Conservation (phyloP, 2,113 vertebrate species). For the Pyxicephalus adspersus region DNA sequence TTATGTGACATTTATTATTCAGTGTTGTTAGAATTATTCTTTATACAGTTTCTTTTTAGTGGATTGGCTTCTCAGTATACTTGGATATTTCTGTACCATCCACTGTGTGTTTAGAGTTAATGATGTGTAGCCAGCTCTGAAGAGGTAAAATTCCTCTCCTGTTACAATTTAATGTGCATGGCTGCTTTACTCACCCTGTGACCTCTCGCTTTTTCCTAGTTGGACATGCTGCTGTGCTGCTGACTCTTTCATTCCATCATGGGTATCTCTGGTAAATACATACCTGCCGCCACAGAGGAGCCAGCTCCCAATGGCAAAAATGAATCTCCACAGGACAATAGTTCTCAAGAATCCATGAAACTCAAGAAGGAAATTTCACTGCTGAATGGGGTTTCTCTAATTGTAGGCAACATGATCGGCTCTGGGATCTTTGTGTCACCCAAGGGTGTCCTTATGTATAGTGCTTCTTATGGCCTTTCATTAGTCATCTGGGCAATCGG, state of each 20-base stretch:
- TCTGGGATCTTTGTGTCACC: slow-evolving; percentile 93
- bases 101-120: too few relatives aligned
- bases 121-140: neutral
- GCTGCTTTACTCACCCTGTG: slow-evolving; percentile 21
- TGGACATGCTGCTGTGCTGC: slow-evolving; percentile 54
- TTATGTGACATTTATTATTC: too few relatives aligned
- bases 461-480: slow-evolving; percentile 86
- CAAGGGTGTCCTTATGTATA: slow-evolving; percentile 88
- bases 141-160: neutral
- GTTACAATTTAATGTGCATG: slow-evolving; percentile 14
- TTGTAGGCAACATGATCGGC: slow-evolving; percentile 95
- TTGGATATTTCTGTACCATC: too few relatives aligned
- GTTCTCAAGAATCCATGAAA: slow-evolving; percentile 68
- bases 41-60: too few relatives aligned
- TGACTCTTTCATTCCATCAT: slow-evolving; percentile 63
- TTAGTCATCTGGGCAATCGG: slow-evolving; percentile 86
- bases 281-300: slow-evolving; percentile 61
- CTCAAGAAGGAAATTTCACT: slow-evolving; percentile 92
- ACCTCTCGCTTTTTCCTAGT: slow-evolving; percentile 11
- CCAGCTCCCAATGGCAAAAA: slow-evolving; percentile 25
- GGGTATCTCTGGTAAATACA: slow-evolving; percentile 68
- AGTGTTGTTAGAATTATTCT: too few relatives aligned
- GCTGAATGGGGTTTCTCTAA: slow-evolving; percentile 86
- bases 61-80: too few relatives aligned
- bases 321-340: neutral